Evolutionary conservation across 2,888 invertebrate genomes (phyloP), one percentile per base, ranked within the genome.

Genomic region (Cyaniris semiargus): DNA sequence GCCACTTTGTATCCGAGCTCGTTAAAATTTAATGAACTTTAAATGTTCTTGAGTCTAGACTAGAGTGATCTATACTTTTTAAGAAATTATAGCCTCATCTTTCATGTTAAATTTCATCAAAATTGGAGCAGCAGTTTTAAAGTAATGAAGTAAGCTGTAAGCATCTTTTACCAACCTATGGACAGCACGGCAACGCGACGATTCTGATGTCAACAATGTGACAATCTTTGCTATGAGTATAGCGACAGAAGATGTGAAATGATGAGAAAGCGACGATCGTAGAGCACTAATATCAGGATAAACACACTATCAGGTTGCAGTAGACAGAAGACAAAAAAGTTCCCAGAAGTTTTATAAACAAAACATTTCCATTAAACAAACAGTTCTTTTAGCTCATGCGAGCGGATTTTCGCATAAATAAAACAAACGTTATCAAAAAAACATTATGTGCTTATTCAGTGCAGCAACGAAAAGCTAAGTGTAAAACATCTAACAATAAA

Each of bases 401-500:
- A 53, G 23, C 23, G 44, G 15, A 48, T 74, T 53, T 27, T 27
- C 48, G 23, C 27, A 74, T 27, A 48, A 23, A 48, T 48, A 48
- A 74, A 74, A n/a, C 53, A 74, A 38, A 44, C 53, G 74, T 74
- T 74, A 74, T 74, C 53, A 74, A 74, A 74, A 48, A 53, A 21
- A 18, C 72, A 72, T 72, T 72, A 48, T 27, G 48, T 53, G 74
- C 74, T 74, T 18, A 74, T 74, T 48, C 74, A 44, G 48, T 70
- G 78, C 77, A 76, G 79, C 78, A 78, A 75, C 78, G 78, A 77
- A 79, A 80, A 77, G 79, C 79, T 75, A 77, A 80, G 80, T 80
- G 80, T 80, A 80, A 78, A 80, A 80, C 80, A 83, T 82, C 82
- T 83, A 84, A 84, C 83, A 81, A 85, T 85, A 85, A 85, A 86